Conservation (phyloP, 2,113 vertebrate genomes). For the Prunella himalayana region DNA sequence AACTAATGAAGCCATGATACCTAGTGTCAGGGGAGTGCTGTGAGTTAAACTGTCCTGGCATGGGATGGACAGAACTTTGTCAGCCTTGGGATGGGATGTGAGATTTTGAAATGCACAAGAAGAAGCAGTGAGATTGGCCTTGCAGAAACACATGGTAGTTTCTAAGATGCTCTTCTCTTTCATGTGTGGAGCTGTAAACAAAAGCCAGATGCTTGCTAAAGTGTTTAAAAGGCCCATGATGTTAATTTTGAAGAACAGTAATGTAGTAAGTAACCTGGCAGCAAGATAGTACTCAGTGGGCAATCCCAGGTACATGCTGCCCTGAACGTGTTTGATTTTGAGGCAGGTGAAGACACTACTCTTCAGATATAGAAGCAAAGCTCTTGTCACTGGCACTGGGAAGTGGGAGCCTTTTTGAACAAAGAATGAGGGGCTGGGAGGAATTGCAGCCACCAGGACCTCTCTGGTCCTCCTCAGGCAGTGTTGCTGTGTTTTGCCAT, state of each 20-base stretch:
- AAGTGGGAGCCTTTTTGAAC: not conserved
- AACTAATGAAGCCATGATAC: not conserved
- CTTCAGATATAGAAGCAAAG: not conserved
- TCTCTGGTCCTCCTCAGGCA: not conserved
- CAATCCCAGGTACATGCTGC: not conserved
- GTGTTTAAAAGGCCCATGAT: not conserved
- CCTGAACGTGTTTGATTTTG: not conserved
- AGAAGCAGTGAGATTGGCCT: not conserved
- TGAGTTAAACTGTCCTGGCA: not conserved
- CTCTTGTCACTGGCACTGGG: too few relatives aligned
- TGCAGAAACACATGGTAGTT: fast-evolving
- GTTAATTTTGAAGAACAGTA: not conserved
- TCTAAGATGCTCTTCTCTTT: not conserved
- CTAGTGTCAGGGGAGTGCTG: not conserved
- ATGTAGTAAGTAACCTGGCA: not conserved
- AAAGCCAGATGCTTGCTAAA: not conserved
- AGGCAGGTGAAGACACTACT: not conserved
- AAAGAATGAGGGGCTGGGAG: not conserved
- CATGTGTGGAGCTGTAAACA: not conserved
- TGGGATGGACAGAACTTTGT: not conserved
- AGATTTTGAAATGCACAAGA: not conserved
- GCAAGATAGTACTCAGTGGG: not conserved
- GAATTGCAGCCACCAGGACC: not conserved
- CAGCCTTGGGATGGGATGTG: not conserved
- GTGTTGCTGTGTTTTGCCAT: not conserved